These are phyloP conservation scores for Carassius gibelio DNA, from an alignment of 2,113 vertebrate genomes.

Conservation along the genomic window DNA sequence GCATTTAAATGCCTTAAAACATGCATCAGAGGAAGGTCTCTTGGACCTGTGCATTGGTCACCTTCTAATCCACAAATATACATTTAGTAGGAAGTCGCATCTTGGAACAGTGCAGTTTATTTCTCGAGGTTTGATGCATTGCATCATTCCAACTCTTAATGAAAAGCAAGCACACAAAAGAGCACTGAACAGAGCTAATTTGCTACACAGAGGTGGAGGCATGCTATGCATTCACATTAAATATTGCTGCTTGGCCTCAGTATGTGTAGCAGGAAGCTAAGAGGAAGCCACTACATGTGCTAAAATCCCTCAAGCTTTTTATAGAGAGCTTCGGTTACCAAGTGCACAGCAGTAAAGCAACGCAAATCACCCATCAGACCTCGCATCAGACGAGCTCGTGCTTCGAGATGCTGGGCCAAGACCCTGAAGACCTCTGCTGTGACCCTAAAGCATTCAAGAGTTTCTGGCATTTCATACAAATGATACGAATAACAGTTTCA, in stretches of 20 bases:
- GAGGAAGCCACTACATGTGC: slow-evolving; percentile 77
- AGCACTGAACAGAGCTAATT: background rate
- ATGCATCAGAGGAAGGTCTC: background rate
- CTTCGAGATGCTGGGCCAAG: background rate
- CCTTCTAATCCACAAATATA: background rate
- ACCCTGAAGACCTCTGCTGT: background rate
- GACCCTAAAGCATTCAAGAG: background rate
- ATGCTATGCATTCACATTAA: slow-evolving; percentile 29
- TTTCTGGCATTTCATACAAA: background rate
- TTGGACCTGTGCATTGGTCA: background rate
- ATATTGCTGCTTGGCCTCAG: slow-evolving; percentile 46
- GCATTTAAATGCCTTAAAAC: background rate
- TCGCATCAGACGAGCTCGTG: slow-evolving; percentile 56
- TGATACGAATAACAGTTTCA: background rate
- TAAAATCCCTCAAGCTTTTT: slow-evolving; percentile 75
- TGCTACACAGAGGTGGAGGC: background rate
- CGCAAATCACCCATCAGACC: slow-evolving; percentile 55
- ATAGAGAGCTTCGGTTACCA: slow-evolving; percentile 73
- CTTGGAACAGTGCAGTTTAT: background rate
- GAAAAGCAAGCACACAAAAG: background rate
- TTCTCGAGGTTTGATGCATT: background rate
- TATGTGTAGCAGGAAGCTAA: slow-evolving; percentile 76
- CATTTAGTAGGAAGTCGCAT: too few species aligned
- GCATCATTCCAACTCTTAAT: background rate
- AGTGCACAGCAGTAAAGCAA: slow-evolving; percentile 62